Conservation (phyloP, 2,113 vertebrate species). For the Pleuronectes platessa region DNA sequence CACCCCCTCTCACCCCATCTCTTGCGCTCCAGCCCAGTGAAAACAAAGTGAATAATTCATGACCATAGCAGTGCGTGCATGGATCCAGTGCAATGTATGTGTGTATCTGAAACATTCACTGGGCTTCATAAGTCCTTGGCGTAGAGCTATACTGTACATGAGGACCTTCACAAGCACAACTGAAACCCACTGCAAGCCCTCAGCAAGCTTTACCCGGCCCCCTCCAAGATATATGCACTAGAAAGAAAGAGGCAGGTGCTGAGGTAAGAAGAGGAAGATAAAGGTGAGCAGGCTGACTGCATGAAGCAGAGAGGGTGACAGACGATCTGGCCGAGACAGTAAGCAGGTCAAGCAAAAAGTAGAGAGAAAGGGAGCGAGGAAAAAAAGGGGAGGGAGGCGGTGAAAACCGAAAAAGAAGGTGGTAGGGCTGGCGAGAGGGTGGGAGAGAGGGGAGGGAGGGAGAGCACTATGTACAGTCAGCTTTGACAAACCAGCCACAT, state of each 20-base stretch:
- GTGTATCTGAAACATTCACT: constrained; percentile 51
- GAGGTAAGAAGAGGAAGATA: constrained; percentile 28
- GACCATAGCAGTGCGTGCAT: constrained; percentile 53
- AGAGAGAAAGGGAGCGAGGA: constrained; percentile 29
- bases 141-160: constrained; percentile 24
- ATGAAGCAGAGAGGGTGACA: constrained; percentile 49
- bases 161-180: constrained; percentile 14
- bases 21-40: constrained; percentile 60
- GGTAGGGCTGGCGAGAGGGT: too few relatives aligned
- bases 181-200: constrained; percentile 24
- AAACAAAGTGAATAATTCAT: constrained; percentile 83
- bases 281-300: constrained; percentile 46
- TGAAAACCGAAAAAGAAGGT: constrained; percentile 6
- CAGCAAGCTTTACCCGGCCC: constrained; percentile 2
- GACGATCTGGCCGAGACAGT: constrained; percentile 53
- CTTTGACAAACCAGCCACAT: constrained; percentile 52
- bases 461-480: constrained; percentile 48
- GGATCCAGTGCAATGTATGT: constrained; percentile 58
- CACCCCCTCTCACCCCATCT: constrained; percentile 45
- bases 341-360: constrained; percentile 46
- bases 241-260: constrained; percentile 12
- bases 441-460: constrained; percentile 39
- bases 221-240: constrained; percentile 5
- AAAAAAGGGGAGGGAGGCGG: constrained; percentile 39
- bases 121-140: constrained; percentile 21